Conservation (phyloP, 2,113 vertebrate genomes). For the Madoqua kirkii region DNA sequence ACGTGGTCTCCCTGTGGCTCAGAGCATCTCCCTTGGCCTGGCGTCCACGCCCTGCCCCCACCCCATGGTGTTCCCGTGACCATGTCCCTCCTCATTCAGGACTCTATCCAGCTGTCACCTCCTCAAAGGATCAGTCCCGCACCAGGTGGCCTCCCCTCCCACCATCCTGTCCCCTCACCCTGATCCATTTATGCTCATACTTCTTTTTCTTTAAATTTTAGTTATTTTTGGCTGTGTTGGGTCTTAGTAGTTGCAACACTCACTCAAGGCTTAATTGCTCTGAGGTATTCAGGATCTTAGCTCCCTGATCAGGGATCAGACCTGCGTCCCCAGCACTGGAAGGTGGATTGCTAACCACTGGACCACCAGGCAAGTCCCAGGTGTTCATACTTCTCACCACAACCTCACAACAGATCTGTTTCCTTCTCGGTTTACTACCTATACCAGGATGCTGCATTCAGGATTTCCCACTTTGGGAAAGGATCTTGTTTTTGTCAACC, state of each 20-base stretch:
- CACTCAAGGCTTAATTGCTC: not conserved
- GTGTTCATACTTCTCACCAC: not conserved
- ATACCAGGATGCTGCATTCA: not conserved
- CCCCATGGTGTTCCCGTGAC: not conserved
- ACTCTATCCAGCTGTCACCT: not conserved
- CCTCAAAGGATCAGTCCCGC: not conserved
- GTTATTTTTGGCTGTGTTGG: not conserved
- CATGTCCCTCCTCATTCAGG: not conserved
- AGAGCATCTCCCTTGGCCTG: not conserved
- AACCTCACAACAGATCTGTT: not conserved
- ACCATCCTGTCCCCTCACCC: not conserved
- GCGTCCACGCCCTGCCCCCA: fast-evolving
- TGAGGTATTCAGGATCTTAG: not conserved
- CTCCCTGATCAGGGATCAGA: not conserved
- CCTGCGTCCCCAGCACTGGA: not conserved
- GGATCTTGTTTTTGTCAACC: not conserved
- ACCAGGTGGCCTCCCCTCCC: not conserved
- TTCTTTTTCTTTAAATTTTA: not conserved
- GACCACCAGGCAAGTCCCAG: not conserved
- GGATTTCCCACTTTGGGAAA: not conserved
- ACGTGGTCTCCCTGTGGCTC: not conserved
- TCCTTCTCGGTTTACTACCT: not conserved
- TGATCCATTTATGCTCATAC: not conserved
- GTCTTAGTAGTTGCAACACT: not conserved
- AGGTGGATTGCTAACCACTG: not conserved